Conservation (phyloP, 2,113 vertebrate genomes). For the Alces alces region DNA sequence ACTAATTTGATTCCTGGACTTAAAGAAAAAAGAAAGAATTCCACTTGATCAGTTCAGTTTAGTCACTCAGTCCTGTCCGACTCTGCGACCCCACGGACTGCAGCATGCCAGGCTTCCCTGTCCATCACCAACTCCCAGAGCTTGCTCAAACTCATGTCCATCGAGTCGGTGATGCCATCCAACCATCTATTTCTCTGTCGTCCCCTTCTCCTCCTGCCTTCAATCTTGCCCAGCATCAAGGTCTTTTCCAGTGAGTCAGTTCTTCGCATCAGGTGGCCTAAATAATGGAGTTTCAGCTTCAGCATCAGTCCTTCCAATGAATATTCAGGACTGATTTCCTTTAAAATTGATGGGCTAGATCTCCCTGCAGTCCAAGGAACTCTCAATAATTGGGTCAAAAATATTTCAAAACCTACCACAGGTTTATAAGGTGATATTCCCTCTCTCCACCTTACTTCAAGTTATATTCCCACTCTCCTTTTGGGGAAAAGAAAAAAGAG, state of each 20-base stretch:
- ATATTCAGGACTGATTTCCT: background rate
- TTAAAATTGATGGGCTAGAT: background rate
- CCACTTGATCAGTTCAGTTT: background rate
- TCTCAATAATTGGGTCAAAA: background rate
- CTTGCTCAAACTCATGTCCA: background rate
- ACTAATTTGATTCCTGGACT: background rate
- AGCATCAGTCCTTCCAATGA: background rate
- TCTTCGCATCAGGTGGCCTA: background rate
- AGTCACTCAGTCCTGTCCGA: background rate
- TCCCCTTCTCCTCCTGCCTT: background rate
- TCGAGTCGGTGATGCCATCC: background rate
- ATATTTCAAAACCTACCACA: constrained; percentile 19
- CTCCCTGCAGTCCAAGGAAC: background rate
- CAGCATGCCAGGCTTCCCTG: background rate
- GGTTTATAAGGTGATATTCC: background rate
- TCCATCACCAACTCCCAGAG: background rate
- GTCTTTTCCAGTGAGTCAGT: background rate
- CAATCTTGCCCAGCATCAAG: background rate
- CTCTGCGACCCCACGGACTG: background rate
- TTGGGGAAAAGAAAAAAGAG: background rate
- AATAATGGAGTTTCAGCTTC: background rate
- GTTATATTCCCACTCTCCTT: background rate
- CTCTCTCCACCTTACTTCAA: background rate
- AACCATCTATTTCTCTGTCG: background rate
- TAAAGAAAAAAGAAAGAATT: background rate